Evolutionary conservation across 2,888 invertebrate genomes (phyloP).

Genomic region (Tridacna gigas): DNA sequence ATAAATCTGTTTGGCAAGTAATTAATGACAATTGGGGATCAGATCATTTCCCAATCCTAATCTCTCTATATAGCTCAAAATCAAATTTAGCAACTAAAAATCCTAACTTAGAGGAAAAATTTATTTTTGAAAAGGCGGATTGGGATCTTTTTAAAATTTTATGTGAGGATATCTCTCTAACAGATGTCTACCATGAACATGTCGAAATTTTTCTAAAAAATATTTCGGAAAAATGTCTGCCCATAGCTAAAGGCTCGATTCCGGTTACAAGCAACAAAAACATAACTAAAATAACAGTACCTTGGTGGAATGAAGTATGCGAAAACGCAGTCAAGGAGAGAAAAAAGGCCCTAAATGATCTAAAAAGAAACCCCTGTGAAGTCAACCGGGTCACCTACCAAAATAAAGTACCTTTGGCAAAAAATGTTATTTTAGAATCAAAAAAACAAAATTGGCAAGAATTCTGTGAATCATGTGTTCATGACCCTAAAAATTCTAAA

Average conservation of each 20-base stretch:
- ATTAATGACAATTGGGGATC: constrained; percentile 22
- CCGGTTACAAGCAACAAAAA: neutral
- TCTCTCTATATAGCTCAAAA: neutral
- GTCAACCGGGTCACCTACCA: constrained; percentile 15
- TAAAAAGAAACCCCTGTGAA: no score
- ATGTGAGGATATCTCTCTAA: neutral
- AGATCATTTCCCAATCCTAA: constrained; percentile 28
- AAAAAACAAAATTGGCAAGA: constrained; percentile 20
- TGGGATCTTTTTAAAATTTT: neutral
- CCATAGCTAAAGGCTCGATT: neutral
- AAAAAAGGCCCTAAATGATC: constrained; percentile 26
- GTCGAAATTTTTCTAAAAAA: neutral
- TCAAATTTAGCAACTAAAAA: neutral
- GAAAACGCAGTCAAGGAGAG: constrained; percentile 1
- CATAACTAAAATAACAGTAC: neutral
- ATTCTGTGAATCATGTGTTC: constrained; percentile 17
- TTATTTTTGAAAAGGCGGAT: constrained; percentile 10
- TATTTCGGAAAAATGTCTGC: neutral
- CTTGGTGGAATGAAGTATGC: constrained; percentile 23
- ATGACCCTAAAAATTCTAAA: constrained; percentile 6
- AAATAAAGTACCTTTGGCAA: neutral
- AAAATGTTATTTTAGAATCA: neutral
- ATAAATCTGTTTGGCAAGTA: constrained; percentile 5
- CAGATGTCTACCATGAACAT: neutral
- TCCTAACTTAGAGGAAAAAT: neutral